Evolutionary conservation across 53 echinoderm and acorn worm species (phyloP).

Genomic region (Mesocentrotus franciscanus): DNA sequence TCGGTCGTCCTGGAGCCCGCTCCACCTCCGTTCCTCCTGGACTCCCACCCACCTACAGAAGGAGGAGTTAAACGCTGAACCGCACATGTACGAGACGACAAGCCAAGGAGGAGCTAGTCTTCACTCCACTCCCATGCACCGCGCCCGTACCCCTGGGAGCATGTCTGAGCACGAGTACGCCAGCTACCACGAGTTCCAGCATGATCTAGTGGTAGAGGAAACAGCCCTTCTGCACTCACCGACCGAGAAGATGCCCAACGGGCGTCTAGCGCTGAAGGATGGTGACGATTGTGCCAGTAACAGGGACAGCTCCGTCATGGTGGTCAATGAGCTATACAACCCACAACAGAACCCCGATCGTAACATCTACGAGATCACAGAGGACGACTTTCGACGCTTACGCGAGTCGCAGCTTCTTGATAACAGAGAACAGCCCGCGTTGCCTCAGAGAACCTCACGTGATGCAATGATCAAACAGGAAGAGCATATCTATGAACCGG

Average conservation of each 20-base stretch:
- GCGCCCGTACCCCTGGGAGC: conserved; percentile 10
- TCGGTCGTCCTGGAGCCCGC: conserved; percentile 18
- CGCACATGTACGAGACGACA: conserved; percentile 59
- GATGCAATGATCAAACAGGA: neutral
- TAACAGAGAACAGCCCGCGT: neutral
- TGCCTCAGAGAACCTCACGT: neutral
- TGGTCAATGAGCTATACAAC: conserved; percentile 58
- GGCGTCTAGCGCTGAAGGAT: neutral
- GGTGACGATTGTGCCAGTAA: neutral
- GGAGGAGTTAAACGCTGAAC: conserved; percentile 29
- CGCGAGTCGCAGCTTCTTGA: neutral
- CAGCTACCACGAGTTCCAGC: conserved; percentile 56
- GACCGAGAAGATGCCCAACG: neutral
- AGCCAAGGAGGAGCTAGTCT: conserved; percentile 56
- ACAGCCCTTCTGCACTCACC: conserved; percentile 36
- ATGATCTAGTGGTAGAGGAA: neutral
- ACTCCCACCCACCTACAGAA: conserved; percentile 51
- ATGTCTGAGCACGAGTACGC: conserved; percentile 49
- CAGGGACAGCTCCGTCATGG: neutral
- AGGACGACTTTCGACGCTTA: conserved; percentile 7
- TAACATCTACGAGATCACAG: conserved; percentile 23
- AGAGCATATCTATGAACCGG: conserved; percentile 62
- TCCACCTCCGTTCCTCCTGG: conserved; percentile 45
- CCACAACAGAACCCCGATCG: conserved; percentile 2
- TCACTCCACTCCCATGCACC: conserved; percentile 50